Base-by-base conservation (phyloP, 2,888 invertebrate genomes). In the Thymelicus lineola region DNA sequence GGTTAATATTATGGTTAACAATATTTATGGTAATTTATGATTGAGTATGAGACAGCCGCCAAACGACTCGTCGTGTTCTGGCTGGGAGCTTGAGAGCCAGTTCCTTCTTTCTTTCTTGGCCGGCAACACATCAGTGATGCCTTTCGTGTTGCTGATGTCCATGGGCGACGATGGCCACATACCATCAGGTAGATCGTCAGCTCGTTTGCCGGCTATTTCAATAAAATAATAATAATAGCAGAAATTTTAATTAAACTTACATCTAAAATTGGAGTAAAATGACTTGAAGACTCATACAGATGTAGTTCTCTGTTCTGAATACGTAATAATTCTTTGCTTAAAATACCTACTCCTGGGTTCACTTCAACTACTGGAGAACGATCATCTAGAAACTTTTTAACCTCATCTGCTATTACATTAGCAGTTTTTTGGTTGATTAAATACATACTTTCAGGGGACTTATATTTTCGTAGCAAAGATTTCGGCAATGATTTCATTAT, bases 321-420 rank as follows among this genome's bases (percentile, higher is more conserved):
- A 7, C 94, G 80, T 6, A 97, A 83, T 45, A 97, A 81, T 75
- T 95, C 91, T 74, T 91, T 83, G 1, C 96, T 95, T 62, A 97
- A 83, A 20, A 95, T 84, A 0, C 97, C 96, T 55, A 95, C 86
- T 0, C 97, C 97, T 0, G 97, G 96, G 87, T 96, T 96, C 0
- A 96, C 90, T 89, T 97, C 97, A n/a, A 96, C 86, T 15, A 96
- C 80, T 3, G 94, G 87, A 14, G 82, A 77, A n/a, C 82, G 77
- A 12, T 80, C 72, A 35, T 76, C 76, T 28, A 94, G 75, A 72
- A 88, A 79, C 12, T 78, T 75, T 72, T 81, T 82, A n/a, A 95
- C 82, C 38, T 88, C 78, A 35, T 82, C 76, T 2, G 81, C 80
- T 69, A 95, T 89, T 72, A 80, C 72, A 71, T 86, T 85, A 0